Base-by-base conservation (phyloP, 2,113 vertebrate species). In the Nettapus auritus region DNA sequence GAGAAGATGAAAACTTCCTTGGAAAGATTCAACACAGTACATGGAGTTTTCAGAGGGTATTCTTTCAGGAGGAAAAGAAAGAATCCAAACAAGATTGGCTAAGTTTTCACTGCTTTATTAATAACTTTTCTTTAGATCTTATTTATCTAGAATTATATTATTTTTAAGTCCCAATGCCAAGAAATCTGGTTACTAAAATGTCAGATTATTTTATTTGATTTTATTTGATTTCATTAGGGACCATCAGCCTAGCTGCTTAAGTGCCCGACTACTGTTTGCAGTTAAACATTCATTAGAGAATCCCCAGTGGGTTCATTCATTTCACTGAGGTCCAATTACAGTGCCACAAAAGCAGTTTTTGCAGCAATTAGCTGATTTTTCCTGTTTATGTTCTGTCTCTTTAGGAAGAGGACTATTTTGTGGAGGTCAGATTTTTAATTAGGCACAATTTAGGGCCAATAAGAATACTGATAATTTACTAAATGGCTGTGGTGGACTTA, bases 371-470 rank as follows among this genome's bases (percentile, higher is more conserved):
- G 99, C 97, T 98, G 98, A 98, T 98, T 99, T 98, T 99, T 99
- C 98, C 99, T 99, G 98, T 99, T 99, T 99, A 99, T 98, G 98
- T 99, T 99, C 98, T 98, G 97, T 98, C 98, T 99, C 98, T 98
- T 98, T 98, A 98, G 98, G 97, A 99, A 98, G 98, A 98, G 96
- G 97, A 98, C 98, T 98, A 97, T 97, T 98, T 98, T 94, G 95
- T 95, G 92, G 98, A 98, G 99, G 99, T 99, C 98, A 99, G 96
- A 96, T 96, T 98, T 99, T 99, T 99, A 99, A 99, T 99, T 99
- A 99, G 98, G 97, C 88, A 89, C 98, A 96, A 98, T 99, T 99
- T 99, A 99, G 97, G 98, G 98, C 98, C 98, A 98, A 98, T 98
- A 99, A 99, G 98, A 99, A 98, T 98, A 98, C 98, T 98, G 98